Evolutionary conservation across 2,113 vertebrate species (phyloP).

Genomic region (Microtus ochrogaster): DNA sequence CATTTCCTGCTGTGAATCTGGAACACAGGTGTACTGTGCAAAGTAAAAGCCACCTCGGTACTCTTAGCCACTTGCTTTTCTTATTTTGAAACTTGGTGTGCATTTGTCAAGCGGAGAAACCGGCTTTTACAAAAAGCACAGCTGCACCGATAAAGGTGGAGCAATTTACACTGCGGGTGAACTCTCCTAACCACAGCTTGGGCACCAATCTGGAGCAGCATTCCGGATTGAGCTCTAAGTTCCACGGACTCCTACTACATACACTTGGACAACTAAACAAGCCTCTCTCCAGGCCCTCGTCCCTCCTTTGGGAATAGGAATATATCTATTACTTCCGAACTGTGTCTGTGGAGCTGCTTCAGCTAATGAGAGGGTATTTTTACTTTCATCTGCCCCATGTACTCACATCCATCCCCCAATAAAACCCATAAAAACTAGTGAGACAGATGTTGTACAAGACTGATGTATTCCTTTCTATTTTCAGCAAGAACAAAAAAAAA

Average conservation of each 20-base stretch:
- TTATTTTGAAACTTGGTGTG: slow-evolving; percentile 32
- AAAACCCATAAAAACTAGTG: slow-evolving; percentile 19
- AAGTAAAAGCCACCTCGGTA: background rate
- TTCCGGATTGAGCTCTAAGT: background rate
- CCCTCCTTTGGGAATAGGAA: background rate
- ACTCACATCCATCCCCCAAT: background rate
- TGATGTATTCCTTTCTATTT: background rate
- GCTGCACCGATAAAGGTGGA: background rate
- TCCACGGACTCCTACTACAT: background rate
- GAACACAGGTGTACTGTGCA: slow-evolving; percentile 26
- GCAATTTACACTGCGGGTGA: background rate
- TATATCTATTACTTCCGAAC: background rate
- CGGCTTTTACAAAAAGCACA: background rate
- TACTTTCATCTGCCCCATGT: background rate
- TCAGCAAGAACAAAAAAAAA: slow-evolving; percentile 4
- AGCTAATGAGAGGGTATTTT: background rate
- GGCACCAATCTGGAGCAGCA: background rate
- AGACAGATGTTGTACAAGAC: background rate
- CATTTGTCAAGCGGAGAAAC: slow-evolving; percentile 6
- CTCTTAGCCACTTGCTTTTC: slow-evolving; percentile 31
- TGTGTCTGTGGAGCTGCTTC: background rate
- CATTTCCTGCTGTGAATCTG: background rate
- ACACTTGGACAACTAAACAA: background rate
- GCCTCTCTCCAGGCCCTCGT: background rate
- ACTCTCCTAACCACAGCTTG: background rate